A percentile compares a stretch with the other conserved stretches of the same genome.
phyloP scores from a whole-genome alignment of 2,113 vertebrate genomes.

The Emberiza fucata region DNA sequence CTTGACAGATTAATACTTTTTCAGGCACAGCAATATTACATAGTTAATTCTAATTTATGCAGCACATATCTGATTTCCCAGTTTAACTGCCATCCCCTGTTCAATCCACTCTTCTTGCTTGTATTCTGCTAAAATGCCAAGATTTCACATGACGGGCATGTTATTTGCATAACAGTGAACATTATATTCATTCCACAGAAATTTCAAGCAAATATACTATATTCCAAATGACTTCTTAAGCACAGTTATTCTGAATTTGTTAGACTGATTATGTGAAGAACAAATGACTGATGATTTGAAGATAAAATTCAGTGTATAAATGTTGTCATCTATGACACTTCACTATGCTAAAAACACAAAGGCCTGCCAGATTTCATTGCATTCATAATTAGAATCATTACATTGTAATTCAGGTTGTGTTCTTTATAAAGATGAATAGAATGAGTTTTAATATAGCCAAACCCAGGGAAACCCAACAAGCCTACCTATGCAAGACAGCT shows the following conservation, averaged over 20 bases:
- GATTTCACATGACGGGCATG: neutral
- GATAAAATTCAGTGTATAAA: constrained; percentile 54
- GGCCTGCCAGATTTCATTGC: constrained; percentile 37
- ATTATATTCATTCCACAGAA: constrained; percentile 15
- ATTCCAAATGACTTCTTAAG: constrained; percentile 31
- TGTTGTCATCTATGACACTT: constrained; percentile 16
- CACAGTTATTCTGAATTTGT: constrained; percentile 21
- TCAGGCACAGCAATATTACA: neutral
- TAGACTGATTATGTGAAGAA: constrained; percentile 20
- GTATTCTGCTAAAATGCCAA: neutral
- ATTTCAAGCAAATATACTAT: constrained; percentile 9
- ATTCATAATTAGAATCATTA: constrained; percentile 56
- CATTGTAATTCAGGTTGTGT: constrained; percentile 62
- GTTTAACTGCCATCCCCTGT: constrained; percentile 10
- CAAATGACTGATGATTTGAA: constrained; percentile 46
- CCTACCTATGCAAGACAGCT: constrained; percentile 30
- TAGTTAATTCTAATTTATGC: constrained; percentile 22
- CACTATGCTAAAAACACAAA: constrained; percentile 26
- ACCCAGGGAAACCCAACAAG: constrained; percentile 1
- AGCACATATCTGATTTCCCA: neutral
- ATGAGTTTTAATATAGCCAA: constrained; percentile 11
- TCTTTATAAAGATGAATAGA: constrained; percentile 46
- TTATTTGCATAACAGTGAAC: constrained; percentile 30
- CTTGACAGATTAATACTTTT: neutral
- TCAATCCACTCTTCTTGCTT: neutral